These are phyloP conservation scores for Papilio protenor DNA, from an alignment of 2,888 invertebrate species.

Conservation along the genomic window DNA sequence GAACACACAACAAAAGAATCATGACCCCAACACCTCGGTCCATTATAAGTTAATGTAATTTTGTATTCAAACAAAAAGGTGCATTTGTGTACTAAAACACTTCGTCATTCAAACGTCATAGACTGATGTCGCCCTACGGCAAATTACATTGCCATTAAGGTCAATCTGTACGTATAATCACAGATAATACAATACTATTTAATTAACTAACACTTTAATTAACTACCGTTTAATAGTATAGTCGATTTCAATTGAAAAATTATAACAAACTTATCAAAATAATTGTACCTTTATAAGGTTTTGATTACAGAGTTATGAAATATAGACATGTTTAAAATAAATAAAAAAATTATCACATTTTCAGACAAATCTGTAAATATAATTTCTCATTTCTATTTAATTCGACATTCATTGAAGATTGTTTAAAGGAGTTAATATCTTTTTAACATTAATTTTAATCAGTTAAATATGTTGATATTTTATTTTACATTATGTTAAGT, in stretches of 20 bases:
- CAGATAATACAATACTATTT: too few species aligned
- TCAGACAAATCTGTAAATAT: too few species aligned
- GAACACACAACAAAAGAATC: background rate
- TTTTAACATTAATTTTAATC: background rate
- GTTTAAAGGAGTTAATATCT: background rate
- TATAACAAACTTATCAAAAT: too few species aligned
- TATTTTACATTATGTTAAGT: background rate
- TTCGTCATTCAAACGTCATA: conserved; percentile 11
- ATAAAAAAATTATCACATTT: too few species aligned
- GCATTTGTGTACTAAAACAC: background rate
- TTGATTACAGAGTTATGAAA: too few species aligned
- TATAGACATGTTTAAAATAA: too few species aligned
- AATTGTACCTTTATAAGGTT: too few species aligned
- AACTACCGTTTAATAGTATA: background rate
- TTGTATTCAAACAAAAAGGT: conserved; percentile 6
- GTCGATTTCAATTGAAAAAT: too few species aligned
- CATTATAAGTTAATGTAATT: background rate
- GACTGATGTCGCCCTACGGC: background rate
- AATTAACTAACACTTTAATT: background rate
- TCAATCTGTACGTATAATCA: background rate
- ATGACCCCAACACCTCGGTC: background rate
- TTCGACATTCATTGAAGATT: background rate
- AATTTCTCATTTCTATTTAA: too few species aligned
- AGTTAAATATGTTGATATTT: background rate
- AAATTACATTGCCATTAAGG: background rate